Evolutionary conservation across 2,113 vertebrate species (phyloP).

Genomic region (Heliornis fulica): DNA sequence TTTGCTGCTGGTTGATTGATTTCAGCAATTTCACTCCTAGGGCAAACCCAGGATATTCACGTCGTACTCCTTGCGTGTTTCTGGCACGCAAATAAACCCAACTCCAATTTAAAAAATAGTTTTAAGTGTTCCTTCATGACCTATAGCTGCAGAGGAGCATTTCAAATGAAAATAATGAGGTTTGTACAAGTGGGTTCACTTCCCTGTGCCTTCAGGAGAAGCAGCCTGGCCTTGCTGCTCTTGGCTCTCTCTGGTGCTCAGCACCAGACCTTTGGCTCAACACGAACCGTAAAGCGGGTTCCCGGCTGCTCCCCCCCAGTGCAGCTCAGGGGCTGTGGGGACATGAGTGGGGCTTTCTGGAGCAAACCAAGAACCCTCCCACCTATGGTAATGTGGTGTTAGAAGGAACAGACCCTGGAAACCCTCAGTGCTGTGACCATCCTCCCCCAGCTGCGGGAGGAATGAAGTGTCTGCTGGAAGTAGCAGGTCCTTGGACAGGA

Average conservation of each 20-base stretch:
- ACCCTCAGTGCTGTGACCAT: background rate
- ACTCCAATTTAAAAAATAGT: background rate
- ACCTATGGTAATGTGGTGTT: fast-evolving
- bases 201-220: conserved; percentile 8
- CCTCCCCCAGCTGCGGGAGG: background rate
- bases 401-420: background rate
- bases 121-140: conserved; percentile 41
- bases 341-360: background rate
- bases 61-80: background rate
- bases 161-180: conserved; percentile 72
- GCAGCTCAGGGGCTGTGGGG: background rate
- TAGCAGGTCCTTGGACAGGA: background rate
- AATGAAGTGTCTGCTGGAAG: background rate
- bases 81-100: background rate
- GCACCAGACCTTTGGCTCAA: conserved; percentile 1
- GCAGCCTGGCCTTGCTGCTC: background rate
- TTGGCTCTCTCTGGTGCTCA: background rate
- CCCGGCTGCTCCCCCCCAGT: fast-evolving
- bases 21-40: conserved; percentile 42
- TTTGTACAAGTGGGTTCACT: conserved; percentile 21
- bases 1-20: conserved; percentile 54
- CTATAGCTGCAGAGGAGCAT: conserved; percentile 6
- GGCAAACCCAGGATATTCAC: conserved; percentile 25
- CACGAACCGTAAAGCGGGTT: background rate
- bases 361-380: background rate